Evolutionary conservation across 2,888 invertebrate species (phyloP).

Genomic region (Theretra japonica): DNA sequence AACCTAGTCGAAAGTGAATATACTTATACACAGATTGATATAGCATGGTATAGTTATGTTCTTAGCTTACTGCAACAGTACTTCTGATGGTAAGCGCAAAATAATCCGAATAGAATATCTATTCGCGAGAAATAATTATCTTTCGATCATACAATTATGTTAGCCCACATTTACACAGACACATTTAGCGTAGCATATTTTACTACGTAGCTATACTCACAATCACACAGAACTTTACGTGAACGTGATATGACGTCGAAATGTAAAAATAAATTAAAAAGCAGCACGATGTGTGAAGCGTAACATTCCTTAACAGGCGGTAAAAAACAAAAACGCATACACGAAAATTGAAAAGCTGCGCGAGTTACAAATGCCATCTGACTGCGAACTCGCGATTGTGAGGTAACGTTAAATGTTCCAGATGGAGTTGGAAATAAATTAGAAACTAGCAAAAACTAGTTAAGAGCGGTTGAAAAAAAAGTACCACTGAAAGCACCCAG

Average conservation of each 20-base stretch:
- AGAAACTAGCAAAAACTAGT: constrained; percentile 23
- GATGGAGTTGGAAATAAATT: constrained; percentile 24
- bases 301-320: neutral
- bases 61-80: too few relatives aligned
- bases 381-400: constrained; percentile 9
- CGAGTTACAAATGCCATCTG: constrained; percentile 13
- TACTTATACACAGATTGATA: too few relatives aligned
- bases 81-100: too few relatives aligned
- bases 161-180: too few relatives aligned
- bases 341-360: constrained; percentile 17
- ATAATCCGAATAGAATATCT: too few relatives aligned
- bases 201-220: too few relatives aligned
- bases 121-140: too few relatives aligned
- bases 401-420: constrained; percentile 7
- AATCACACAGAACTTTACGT: neutral
- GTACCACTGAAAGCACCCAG: constrained; percentile 46
- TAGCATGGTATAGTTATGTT: too few relatives aligned
- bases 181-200: too few relatives aligned
- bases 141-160: too few relatives aligned
- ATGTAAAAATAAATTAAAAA: neutral
- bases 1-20: too few relatives aligned
- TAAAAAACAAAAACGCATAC: neutral
- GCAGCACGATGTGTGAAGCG: neutral
- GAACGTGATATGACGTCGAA: too few relatives aligned
- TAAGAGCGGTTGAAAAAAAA: constrained; percentile 39